phyloP scores from a whole-genome alignment of 2,888 invertebrate genomes.

The Patella ulyssiponensis region DNA sequence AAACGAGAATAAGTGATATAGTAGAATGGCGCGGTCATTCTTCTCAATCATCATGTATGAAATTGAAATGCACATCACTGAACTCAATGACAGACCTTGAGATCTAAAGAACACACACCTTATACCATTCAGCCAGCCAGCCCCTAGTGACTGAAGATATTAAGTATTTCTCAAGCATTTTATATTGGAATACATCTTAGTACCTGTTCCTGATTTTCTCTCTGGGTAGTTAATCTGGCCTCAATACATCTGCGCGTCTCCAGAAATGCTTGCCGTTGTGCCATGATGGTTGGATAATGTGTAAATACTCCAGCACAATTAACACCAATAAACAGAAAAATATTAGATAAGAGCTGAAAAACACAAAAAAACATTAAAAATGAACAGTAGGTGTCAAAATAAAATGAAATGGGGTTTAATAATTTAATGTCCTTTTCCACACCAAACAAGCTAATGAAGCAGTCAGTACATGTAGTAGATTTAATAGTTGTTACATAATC shows the following conservation, averaged over 20 bases:
- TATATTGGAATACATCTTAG: conserved; percentile 34
- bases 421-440: not conserved
- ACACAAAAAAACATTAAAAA: not conserved
- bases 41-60: too few species aligned
- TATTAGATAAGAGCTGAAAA: conserved; percentile 79
- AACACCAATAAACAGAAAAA: conserved; percentile 82
- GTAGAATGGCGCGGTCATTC: too few species aligned
- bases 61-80: too few species aligned
- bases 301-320: conserved; percentile 91
- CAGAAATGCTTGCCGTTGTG: conserved; percentile 91
- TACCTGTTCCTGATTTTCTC: conserved; percentile 97
- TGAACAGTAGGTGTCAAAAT: not conserved
- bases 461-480: too few species aligned
- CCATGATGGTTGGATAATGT: conserved; percentile 91
- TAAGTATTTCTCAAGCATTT: too few species aligned
- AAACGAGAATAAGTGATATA: too few species aligned
- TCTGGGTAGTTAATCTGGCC: conserved; percentile 88
- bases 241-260: conserved; percentile 96
- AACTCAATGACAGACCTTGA: too few species aligned
- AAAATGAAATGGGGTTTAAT: not conserved
- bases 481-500: too few species aligned
- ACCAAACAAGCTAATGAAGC: too few species aligned
- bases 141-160: too few species aligned
- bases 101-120: too few species aligned
- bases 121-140: too few species aligned